Base-by-base conservation (phyloP, 2,113 vertebrate genomes). In the Entomyzon cyanotis region DNA sequence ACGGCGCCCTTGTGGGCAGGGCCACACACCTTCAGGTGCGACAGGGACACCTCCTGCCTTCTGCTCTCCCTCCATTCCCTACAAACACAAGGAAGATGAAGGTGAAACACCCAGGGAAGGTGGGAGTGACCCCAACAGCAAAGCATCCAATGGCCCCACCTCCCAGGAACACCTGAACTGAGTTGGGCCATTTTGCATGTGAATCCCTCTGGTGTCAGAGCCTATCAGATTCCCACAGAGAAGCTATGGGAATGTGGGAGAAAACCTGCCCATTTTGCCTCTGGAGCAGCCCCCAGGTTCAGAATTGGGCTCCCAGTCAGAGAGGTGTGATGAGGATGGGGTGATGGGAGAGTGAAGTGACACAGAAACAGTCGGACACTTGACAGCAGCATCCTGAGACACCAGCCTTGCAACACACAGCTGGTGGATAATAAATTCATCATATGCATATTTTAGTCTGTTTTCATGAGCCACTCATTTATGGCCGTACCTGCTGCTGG, bases 101-200 rank as follows among this genome's bases (percentile, higher is more conserved):
- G 37, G 39, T 30, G 3, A 71, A 68, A 42, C 19, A 56, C 11
- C 12, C 50, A 28, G 10, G 5, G 44, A 41, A 13, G 37, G n/a
- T 1, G 1, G 35, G 30, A 55, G 23, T 23, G 42, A 68, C 7
- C 59, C 33, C 59, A 56, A 2, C 22, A 90, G 82, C 2, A 8
- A 68, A 73, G 50, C 7, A 64, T 15, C 10, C 7, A 3, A 2
- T 3, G 33, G 50, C 3, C 21, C 6, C 23, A 19, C 25, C 2
- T 46, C 39, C 39, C 68, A 49, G 17, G 56, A 27, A 44, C 53
- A 23, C 55, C 73, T 15, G 24, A 69, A 24, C 7, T 10, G 50
- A 42, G 35, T 8, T 25, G 47, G 30, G 31, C 4, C 1, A 0
- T 53, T 65, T 65, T 41, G n/a, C 28, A 7, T 0, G 0, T 24